Conservation (phyloP, 2,888 invertebrate species). For the Quadroppia sp. region DNA sequence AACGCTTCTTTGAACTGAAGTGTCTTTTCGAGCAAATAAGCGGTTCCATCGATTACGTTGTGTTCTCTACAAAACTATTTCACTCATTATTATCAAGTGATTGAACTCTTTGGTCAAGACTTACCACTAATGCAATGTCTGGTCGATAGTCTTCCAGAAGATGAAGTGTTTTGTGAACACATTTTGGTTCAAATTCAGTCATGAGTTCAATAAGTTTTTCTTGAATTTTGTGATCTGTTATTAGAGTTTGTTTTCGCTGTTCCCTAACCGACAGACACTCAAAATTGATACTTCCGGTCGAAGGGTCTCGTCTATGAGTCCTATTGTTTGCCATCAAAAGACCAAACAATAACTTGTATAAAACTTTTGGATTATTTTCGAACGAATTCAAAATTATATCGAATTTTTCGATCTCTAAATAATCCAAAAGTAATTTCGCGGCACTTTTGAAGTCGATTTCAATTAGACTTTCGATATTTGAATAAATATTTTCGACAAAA, state of each 20-base stretch:
- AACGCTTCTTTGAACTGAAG: slow-evolving; percentile 70
- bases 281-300: slow-evolving; percentile 25
- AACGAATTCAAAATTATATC: slow-evolving; percentile 51
- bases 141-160: slow-evolving; percentile 45
- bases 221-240: slow-evolving; percentile 56
- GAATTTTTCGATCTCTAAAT: slow-evolving; percentile 52
- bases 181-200: slow-evolving; percentile 59
- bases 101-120: neutral
- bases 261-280: slow-evolving; percentile 1
- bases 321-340: neutral
- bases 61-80: slow-evolving; percentile 61
- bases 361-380: slow-evolving; percentile 53
- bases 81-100: neutral
- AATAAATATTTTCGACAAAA: slow-evolving; percentile 35
- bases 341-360: slow-evolving; percentile 62
- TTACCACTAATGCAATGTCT: slow-evolving; percentile 19
- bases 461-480: slow-evolving; percentile 53
- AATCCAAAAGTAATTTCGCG: slow-evolving; percentile 62
- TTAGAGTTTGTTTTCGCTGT: slow-evolving; percentile 45
- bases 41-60: slow-evolving; percentile 64
- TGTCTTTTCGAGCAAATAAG: slow-evolving; percentile 63
- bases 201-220: slow-evolving; percentile 64
- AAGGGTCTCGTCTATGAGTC: slow-evolving; percentile 8
- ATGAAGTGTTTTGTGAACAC: slow-evolving; percentile 52
- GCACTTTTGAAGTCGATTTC: slow-evolving; percentile 62